Base-by-base conservation (phyloP, 1,140 invertebrate species). In the Heterodera carotae region DNA sequence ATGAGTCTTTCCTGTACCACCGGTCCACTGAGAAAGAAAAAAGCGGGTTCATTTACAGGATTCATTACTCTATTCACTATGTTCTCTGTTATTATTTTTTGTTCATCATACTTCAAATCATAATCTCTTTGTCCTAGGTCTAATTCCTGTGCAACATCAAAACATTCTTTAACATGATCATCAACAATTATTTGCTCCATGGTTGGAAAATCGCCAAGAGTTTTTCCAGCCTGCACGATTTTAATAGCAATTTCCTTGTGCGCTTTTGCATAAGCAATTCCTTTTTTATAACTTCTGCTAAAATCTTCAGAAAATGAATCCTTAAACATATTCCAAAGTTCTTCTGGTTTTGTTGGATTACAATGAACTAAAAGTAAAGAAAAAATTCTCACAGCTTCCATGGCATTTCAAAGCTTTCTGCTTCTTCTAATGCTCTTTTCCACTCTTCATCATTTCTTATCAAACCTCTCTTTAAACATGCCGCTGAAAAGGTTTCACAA, bases 1-100 rank as follows among this genome's bases (percentile, higher is more conserved):
- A 62, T 66, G 78, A 15, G 76, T 81, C 43, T 77, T 77, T 25
- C 76, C 76, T 43, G 62, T 66, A 25, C 76, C 76, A 33, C 76
- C 6, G 76, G 78, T 25, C 29, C 27, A 2, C 25, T 80, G 33
- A 15, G 15, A 68, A 68, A 68, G 27, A 18, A 68, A 34, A 68
- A 68, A 18, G 15, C 66, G 27, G 27, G 56, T 73, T 34, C 39
- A 27, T 25, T 25, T 22, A 29, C 66, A 12, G 33, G 5, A 22
- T 34, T 75, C 18, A 15, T n/a, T 31, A 76, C 72, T 31, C n/a
- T 18, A 18, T 15, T 75, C 69, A 76, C 69, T 6, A 76, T 77
- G n/a, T 75, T 25, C 8, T 76, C 74, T 5, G 27, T 64, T n/a
- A 75, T 72, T 33, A 36, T 31, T 75, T 67, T 75, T 10, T 43